Evolutionary conservation across 2,888 invertebrate species (phyloP).

Genomic region (Stenchaetothrips biformis): DNA sequence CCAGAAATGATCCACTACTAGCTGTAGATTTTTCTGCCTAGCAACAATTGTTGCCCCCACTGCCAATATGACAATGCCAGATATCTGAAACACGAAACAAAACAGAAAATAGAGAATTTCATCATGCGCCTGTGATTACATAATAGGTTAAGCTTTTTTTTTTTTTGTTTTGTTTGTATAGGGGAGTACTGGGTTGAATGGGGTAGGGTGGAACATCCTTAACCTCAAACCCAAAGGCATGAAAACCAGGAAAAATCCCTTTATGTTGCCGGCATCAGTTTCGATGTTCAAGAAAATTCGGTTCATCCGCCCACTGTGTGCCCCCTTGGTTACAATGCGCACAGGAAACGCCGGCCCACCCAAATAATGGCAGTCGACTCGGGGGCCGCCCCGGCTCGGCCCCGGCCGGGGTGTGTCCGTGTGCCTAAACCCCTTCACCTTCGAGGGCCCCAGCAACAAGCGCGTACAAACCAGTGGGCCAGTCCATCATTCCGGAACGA

Average conservation of each 20-base stretch:
- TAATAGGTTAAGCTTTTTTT: background rate
- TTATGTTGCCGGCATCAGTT: too few relatives aligned
- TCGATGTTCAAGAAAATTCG: background rate
- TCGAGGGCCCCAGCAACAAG: too few relatives aligned
- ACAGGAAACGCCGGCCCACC: too few relatives aligned
- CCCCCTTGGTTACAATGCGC: background rate
- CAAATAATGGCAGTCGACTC: too few relatives aligned
- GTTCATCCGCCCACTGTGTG: background rate
- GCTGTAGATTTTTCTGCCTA: conserved; percentile 66
- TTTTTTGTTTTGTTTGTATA: background rate
- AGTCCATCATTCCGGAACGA: too few relatives aligned
- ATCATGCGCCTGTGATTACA: background rate
- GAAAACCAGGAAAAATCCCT: too few relatives aligned
- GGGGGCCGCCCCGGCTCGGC: too few relatives aligned
- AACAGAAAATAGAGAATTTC: conserved; percentile 27
- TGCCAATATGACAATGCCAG: conserved; percentile 79
- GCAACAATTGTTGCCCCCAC: conserved; percentile 73
- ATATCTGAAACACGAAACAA: conserved; percentile 60
- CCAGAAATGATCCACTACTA: conserved; percentile 76
- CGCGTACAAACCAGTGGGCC: too few relatives aligned
- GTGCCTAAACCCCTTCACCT: too few relatives aligned
- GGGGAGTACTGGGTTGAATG: background rate
- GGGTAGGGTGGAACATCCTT: background rate
- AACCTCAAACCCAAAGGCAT: too few relatives aligned
- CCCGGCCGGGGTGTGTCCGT: too few relatives aligned